phyloP scores from a whole-genome alignment of 23 tunicate species.

The Phallusia fumigata region DNA sequence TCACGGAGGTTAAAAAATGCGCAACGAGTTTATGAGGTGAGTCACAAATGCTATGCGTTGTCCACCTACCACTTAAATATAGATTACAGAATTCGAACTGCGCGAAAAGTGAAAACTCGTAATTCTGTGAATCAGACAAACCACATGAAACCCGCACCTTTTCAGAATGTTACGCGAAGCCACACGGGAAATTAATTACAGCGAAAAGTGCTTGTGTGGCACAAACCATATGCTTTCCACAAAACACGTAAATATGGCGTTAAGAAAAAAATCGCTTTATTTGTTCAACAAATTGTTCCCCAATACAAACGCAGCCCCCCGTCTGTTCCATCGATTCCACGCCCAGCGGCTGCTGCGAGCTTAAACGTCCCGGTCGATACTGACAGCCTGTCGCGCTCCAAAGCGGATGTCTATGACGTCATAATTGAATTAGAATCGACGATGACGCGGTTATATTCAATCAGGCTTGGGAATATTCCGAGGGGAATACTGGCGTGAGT shows the following conservation, averaged over 20 bases:
- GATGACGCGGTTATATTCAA: not conserved
- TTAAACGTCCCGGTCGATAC: not conserved
- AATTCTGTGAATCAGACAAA: no score
- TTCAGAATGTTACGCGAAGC: no score
- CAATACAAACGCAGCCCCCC: not conserved
- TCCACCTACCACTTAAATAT: no score
- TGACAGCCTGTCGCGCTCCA: not conserved
- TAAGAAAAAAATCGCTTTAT: not conserved
- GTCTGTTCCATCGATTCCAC: not conserved
- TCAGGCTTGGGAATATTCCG: not conserved
- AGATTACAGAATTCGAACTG: no score
- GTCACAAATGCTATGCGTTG: no score
- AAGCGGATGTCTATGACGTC: slow-evolving; percentile 8
- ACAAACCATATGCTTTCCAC: not conserved
- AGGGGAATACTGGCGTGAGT: no score
- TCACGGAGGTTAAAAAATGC: no score
- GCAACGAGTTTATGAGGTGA: no score
- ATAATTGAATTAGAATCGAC: slow-evolving; percentile 6
- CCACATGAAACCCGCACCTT: no score
- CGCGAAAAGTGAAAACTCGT: no score
- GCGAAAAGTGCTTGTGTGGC: not conserved
- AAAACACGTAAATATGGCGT: not conserved
- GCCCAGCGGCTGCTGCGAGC: slow-evolving; percentile 2
- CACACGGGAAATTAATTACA: no score
- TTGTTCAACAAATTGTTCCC: not conserved